Evolutionary conservation across 2,113 vertebrate genomes (phyloP), one percentile per base, ranked within the genome.

Genomic region (Stigmatopora nigra): DNA sequence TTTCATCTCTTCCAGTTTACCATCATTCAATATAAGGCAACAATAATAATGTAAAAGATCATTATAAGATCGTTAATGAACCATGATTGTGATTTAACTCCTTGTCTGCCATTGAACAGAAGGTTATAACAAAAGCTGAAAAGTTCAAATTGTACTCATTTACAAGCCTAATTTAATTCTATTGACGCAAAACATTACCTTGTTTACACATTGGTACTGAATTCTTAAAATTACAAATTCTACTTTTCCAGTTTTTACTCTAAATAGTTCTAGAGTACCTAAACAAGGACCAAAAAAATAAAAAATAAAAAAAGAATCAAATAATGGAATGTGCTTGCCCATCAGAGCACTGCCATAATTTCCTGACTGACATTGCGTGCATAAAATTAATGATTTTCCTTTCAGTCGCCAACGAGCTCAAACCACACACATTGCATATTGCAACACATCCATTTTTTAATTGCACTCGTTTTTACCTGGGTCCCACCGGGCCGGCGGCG

Each of bases 371-470:
- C 85, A 81, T 20, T 48, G 52, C 73, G 85, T 80, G 69, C 75
- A 72, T 71, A 73, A 78, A 85, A 78, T 82, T 70, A 83, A 82
- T 53, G 83, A 88, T 88, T 79, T 84, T 76, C 59, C 77, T 82
- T 84, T 78, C 87, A 77, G 74, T 73, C 64, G 74, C 79, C 78
- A 85, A 84, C 87, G 86, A 88, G 80, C 87, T 82, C 81, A 88
- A 90, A 87, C 88, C 86, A 76, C 84, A 58, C 80, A 67, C 87
- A 89, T 88, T 87, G 65, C 79, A 84, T 85, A 89, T 90, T 90
- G 88, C 86, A 88, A 88, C 86, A 87, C 88, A 86, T 90, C 87
- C 88, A 86, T 89, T 91, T 88, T 91, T 90, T 91, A 92, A 92
- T 91, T 90, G 89, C 76, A 84, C 87, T 88, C 82, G 83, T 89